A percentile compares a stretch with the other conserved stretches of the same genome.
Evolutionary conservation across 1,140 invertebrate genomes (phyloP).

Genomic region (Macrostomum lignano): DNA sequence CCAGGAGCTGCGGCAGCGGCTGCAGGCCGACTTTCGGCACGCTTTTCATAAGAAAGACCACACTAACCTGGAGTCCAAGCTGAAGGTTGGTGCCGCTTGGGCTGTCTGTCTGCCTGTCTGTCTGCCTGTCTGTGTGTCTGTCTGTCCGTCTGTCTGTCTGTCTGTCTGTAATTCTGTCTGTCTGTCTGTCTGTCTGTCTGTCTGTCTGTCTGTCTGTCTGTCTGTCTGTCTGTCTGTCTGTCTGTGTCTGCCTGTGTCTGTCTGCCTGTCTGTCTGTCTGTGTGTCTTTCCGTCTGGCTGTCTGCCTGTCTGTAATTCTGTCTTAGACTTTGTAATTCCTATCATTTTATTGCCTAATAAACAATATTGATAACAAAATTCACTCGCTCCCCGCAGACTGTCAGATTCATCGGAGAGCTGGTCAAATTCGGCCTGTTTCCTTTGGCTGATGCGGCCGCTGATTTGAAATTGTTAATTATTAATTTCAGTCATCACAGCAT

Average conservation of each 20-base stretch:
- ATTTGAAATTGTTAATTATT: slow-evolving; percentile 54
- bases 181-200: too few species aligned
- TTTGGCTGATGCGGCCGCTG: slow-evolving; percentile 67
- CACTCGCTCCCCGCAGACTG: slow-evolving; percentile 10
- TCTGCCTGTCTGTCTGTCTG: too few species aligned
- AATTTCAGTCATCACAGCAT: slow-evolving; percentile 94
- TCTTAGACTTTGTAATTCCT: slow-evolving; percentile 42
- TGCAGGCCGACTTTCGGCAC: slow-evolving; percentile 77
- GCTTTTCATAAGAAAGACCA: slow-evolving; percentile 76
- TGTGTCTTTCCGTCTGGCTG: too few species aligned
- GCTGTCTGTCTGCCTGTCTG: too few species aligned
- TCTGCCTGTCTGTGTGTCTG: too few species aligned
- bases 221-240: too few species aligned
- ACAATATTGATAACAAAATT: slow-evolving; percentile 1
- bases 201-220: too few species aligned
- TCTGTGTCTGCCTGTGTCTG: too few species aligned
- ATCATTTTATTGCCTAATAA: slow-evolving; percentile 2
- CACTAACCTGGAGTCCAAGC: slow-evolving; percentile 88
- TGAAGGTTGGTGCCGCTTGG: too few species aligned
- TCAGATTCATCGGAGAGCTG: slow-evolving; percentile 49
- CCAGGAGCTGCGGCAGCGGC: slow-evolving; percentile 49
- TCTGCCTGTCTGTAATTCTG: too few species aligned
- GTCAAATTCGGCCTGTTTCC: slow-evolving; percentile 81
- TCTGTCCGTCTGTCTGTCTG: too few species aligned
- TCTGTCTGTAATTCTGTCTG: too few species aligned